phyloP scores from a whole-genome alignment of 2,888 invertebrate genomes.

The Chydorus sphaericus region DNA sequence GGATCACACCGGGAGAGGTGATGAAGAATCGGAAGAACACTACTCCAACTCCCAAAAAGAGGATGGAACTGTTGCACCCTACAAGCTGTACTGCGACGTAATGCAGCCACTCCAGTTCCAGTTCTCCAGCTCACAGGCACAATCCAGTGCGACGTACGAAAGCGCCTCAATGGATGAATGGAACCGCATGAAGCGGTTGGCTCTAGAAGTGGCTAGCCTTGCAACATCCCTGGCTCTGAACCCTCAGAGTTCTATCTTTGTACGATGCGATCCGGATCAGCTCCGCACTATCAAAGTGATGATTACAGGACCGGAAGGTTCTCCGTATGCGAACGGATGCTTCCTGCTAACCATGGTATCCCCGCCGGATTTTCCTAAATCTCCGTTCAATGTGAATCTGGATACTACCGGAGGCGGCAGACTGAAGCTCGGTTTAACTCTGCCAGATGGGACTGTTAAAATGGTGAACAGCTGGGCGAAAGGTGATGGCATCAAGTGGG shows the following conservation, averaged over 20 bases:
- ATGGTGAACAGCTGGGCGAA: constrained; percentile 95
- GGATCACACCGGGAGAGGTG: constrained; percentile 22
- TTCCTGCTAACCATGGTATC: constrained; percentile 79
- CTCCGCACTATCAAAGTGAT: constrained; percentile 91
- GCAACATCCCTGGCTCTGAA: constrained; percentile 83
- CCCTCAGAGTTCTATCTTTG: constrained; percentile 77
- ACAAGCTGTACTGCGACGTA: constrained; percentile 64
- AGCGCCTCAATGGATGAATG: too few relatives aligned
- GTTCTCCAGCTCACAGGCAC: too few relatives aligned
- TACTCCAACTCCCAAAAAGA: too few relatives aligned
- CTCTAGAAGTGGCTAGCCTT: constrained; percentile 87
- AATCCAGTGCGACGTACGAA: too few relatives aligned
- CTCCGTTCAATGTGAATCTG: constrained; percentile 78
- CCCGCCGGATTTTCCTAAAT: constrained; percentile 57
- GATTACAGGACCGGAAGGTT: constrained; percentile 81
- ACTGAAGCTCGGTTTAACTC: constrained; percentile 81
- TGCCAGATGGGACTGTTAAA: constrained; percentile 87
- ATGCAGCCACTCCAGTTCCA: constrained; percentile 85
- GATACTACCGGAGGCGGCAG: constrained; percentile 79
- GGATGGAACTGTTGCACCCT: constrained; percentile 34
- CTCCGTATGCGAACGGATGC: constrained; percentile 82
- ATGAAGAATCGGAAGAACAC: constrained; percentile 21
- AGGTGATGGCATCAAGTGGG: constrained; percentile 92
- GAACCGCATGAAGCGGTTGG: constrained; percentile 73
- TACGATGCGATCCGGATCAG: constrained; percentile 82